Percentiles rank a stretch among this genome's conserved stretches.
phyloP scores from a whole-genome alignment of 2,797 vertebrate species.

The Poecilia wingei region DNA sequence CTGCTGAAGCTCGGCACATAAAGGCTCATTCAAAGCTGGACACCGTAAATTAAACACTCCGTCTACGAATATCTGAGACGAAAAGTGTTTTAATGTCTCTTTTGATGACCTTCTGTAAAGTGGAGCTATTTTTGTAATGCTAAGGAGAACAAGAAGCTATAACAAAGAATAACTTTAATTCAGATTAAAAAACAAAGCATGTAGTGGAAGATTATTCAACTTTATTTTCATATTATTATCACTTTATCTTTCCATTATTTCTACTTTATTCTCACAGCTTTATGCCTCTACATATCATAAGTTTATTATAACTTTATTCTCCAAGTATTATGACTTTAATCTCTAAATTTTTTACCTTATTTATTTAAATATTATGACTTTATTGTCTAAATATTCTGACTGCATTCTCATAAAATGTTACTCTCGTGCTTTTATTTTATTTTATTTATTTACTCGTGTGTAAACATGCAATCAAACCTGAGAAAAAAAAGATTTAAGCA shows the following conservation, averaged over 20 bases:
- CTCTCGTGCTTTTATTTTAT: background rate
- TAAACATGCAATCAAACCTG: background rate
- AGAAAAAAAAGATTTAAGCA: background rate
- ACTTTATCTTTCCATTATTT: too few species aligned
- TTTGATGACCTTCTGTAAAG: background rate
- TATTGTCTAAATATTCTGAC: background rate
- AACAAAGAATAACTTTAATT: background rate
- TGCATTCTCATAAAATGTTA: background rate
- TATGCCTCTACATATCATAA: too few species aligned
- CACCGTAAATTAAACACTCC: conserved; percentile 3
- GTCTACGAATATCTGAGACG: conserved; percentile 5
- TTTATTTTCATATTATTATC: too few species aligned
- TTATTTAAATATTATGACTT: too few species aligned
- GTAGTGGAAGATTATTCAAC: too few species aligned
- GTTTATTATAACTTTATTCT: too few species aligned
- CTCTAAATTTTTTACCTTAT: too few species aligned
- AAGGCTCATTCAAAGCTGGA: conserved; percentile 6
- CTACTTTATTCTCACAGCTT: too few species aligned
- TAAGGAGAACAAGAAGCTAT: background rate
- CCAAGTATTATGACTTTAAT: too few species aligned
- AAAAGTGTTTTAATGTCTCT: background rate
- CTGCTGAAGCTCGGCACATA: conserved; percentile 1
- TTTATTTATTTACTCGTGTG: too few species aligned
- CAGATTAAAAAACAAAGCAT: conserved; percentile 1
- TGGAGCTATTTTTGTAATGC: background rate